phyloP scores from a whole-genome alignment of 2,888 invertebrate genomes.

The Nephrotoma flavescens region DNA sequence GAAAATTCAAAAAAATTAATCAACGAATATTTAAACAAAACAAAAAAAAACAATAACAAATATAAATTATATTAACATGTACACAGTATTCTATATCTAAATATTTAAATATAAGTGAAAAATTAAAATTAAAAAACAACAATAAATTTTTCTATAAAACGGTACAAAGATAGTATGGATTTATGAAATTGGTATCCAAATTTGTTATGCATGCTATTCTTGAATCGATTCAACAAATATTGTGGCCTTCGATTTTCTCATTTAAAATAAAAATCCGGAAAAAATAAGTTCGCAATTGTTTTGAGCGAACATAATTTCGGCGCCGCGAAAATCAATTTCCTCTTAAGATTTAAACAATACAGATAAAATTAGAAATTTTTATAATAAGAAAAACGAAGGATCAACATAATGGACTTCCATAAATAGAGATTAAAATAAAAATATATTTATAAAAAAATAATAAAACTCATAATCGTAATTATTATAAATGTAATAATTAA shows the following conservation, averaged over 20 bases:
- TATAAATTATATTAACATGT: background rate
- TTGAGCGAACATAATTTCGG: background rate
- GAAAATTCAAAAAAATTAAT: background rate
- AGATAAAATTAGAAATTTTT: background rate
- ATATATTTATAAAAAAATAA: background rate
- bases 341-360: background rate
- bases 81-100: background rate
- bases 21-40: background rate
- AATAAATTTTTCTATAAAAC: background rate
- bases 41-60: background rate
- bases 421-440: background rate
- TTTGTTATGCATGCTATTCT: background rate
- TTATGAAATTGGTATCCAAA: background rate
- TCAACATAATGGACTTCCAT: background rate
- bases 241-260: background rate
- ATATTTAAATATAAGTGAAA: background rate
- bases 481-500: background rate
- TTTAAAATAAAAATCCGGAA: background rate
- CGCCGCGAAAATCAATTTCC: background rate
- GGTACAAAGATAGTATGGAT: background rate
- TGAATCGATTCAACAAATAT: background rate
- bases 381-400: background rate
- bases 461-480: background rate
- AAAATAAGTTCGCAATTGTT: background rate
- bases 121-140: background rate